A percentile compares a stretch with the other conserved stretches of the same genome.
These are phyloP conservation scores for Athrips mouffetella DNA, from an alignment of 2,888 invertebrate species.

Conservation along the genomic window DNA sequence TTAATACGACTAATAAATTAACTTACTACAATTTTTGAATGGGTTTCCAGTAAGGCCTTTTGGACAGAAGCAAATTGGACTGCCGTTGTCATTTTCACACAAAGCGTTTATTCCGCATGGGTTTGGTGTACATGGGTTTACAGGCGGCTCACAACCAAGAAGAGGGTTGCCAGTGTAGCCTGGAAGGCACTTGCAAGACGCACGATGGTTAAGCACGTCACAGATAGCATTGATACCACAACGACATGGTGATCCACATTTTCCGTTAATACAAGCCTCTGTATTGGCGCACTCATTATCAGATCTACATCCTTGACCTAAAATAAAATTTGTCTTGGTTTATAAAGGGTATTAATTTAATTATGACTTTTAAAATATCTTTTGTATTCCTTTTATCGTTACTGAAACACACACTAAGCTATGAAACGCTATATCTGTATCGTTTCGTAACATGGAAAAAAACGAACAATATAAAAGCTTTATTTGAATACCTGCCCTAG, in stretches of 20 bases:
- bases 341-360: too few species aligned
- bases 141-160: conserved; percentile 84
- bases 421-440: too few species aligned
- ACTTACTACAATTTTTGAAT: conserved; percentile 93
- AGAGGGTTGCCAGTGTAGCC: conserved; percentile 90
- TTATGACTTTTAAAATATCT: too few species aligned
- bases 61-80: conserved; percentile 93
- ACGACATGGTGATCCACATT: conserved; percentile 86
- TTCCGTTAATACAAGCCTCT: conserved; percentile 87
- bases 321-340: conserved; percentile 29
- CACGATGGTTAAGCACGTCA: conserved; percentile 87
- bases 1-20: not conserved
- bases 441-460: too few species aligned
- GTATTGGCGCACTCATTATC: conserved; percentile 84
- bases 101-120: conserved; percentile 92
- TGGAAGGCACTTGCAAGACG: conserved; percentile 88
- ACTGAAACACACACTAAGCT: too few species aligned
- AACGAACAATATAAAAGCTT: too few species aligned
- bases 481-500: too few species aligned
- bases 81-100: conserved; percentile 90
- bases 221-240: conserved; percentile 90
- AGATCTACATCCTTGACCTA: conserved; percentile 83
- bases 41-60: conserved; percentile 95
- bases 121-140: conserved; percentile 88
- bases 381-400: too few species aligned